Evolutionary conservation across 1,140 invertebrate genomes (phyloP).

Genomic region (Pseudobourletiella spinata): DNA sequence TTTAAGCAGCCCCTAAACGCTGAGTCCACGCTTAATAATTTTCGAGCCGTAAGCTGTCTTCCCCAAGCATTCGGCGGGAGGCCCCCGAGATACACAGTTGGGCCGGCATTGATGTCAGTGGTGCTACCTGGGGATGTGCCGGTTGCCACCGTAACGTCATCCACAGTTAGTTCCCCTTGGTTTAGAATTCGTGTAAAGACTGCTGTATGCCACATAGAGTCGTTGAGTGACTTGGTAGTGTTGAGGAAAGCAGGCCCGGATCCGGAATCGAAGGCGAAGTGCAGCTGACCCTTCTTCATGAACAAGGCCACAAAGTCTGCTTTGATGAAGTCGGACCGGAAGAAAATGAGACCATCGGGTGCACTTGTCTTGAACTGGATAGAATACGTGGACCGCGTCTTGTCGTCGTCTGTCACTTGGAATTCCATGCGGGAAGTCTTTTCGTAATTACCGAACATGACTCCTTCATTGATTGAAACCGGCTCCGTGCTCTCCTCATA

Average conservation of each 20-base stretch:
- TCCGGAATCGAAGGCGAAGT: constrained; percentile 65
- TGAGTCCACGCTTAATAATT: constrained; percentile 47
- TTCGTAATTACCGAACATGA: constrained; percentile 32
- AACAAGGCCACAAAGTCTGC: constrained; percentile 72
- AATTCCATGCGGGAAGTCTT: constrained; percentile 30
- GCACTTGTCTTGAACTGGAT: constrained; percentile 71
- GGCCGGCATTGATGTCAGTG: constrained; percentile 52
- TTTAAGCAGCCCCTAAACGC: constrained; percentile 81
- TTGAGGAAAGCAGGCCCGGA: constrained; percentile 52
- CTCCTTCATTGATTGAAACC: constrained; percentile 24
- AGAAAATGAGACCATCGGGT: constrained; percentile 74
- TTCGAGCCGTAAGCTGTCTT: constrained; percentile 30
- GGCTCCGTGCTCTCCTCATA: neutral
- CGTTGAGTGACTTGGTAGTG: constrained; percentile 55
- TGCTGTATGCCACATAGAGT: constrained; percentile 77
- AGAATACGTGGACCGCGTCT: constrained; percentile 54
- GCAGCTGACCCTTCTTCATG: constrained; percentile 51
- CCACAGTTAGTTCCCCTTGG: constrained; percentile 54
- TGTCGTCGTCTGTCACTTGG: constrained; percentile 20
- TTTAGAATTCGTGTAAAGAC: constrained; percentile 47
- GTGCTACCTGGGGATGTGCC: constrained; percentile 48
- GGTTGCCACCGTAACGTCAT: constrained; percentile 49
- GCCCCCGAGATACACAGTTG: constrained; percentile 67
- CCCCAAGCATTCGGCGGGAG: constrained; percentile 17
- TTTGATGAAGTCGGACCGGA: constrained; percentile 53